phyloP scores from a whole-genome alignment of 2,113 vertebrate genomes.

The Polyodon spathula region DNA sequence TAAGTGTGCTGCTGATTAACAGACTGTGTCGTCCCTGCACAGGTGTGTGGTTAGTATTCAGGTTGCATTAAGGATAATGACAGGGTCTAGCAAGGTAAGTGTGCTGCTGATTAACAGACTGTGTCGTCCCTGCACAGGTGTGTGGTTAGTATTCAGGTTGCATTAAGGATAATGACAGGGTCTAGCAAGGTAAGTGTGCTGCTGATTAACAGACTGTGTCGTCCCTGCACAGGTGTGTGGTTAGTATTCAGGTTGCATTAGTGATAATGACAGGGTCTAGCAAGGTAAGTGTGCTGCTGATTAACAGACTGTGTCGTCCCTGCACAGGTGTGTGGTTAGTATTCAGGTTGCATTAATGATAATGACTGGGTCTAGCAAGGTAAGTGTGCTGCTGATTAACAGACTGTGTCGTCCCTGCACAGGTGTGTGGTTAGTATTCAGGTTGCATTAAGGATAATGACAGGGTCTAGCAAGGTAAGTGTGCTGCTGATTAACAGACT shows the following conservation, averaged over 20 bases:
- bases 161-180: constrained; percentile 31
- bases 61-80: constrained; percentile 23
- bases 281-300: constrained; percentile 18
- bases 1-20: constrained; percentile 21
- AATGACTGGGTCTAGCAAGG: constrained; percentile 29
- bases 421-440: constrained; percentile 19
- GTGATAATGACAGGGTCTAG: constrained; percentile 32
- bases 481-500: constrained; percentile 21
- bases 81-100: constrained; percentile 25
- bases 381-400: constrained; percentile 21
- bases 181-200: constrained; percentile 15
- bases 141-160: constrained; percentile 18
- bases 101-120: constrained; percentile 21
- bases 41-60: constrained; percentile 19
- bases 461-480: constrained; percentile 25
- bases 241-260: constrained; percentile 17
- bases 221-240: neutral
- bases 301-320: constrained; percentile 18
- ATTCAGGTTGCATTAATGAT: constrained; percentile 17
- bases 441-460: constrained; percentile 23
- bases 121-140: neutral
- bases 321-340: constrained; percentile 13
- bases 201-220: constrained; percentile 19
- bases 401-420: constrained; percentile 7
- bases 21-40: constrained; percentile 7